Evolutionary conservation across 2,888 invertebrate species (phyloP).

Genomic region (Pseudococcus longispinus): DNA sequence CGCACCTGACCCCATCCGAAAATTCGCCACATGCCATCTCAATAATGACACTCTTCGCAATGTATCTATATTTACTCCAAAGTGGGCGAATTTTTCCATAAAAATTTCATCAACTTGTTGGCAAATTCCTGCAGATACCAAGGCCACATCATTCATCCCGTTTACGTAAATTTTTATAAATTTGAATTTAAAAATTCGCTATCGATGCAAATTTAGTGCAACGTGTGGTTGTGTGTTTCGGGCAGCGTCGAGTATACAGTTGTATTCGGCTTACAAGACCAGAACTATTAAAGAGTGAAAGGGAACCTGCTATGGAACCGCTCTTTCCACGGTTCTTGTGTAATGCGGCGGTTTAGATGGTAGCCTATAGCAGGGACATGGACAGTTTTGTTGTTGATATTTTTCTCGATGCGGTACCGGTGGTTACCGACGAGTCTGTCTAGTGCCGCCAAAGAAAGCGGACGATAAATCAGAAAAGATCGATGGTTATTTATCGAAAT

Average conservation of each 20-base stretch:
- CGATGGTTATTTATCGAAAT: slow-evolving; percentile 43
- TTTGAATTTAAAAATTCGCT: background rate
- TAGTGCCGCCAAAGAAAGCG: slow-evolving; percentile 56
- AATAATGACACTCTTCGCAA: background rate
- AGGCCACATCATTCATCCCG: background rate
- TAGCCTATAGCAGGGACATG: slow-evolving; percentile 44
- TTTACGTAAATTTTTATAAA: background rate
- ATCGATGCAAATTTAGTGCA: background rate
- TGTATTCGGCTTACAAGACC: slow-evolving; percentile 33
- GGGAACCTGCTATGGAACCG: slow-evolving; percentile 47
- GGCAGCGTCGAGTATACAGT: background rate
- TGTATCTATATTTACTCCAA: background rate
- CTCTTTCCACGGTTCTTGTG: slow-evolving; percentile 17
- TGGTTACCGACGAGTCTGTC: slow-evolving; percentile 40
- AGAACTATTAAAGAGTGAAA: slow-evolving; percentile 56
- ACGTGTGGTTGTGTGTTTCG: background rate
- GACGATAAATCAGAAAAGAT: slow-evolving; percentile 32
- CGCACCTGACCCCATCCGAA: slow-evolving; percentile 2
- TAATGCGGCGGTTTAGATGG: slow-evolving; percentile 31
- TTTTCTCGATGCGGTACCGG: slow-evolving; percentile 34
- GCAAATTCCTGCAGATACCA: background rate
- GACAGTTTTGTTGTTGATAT: slow-evolving; percentile 47
- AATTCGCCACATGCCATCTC: background rate
- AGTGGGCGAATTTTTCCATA: background rate
- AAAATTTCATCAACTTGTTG: background rate